phyloP scores from a whole-genome alignment of 2,888 invertebrate genomes.

The Lasioglossum malachurum region DNA sequence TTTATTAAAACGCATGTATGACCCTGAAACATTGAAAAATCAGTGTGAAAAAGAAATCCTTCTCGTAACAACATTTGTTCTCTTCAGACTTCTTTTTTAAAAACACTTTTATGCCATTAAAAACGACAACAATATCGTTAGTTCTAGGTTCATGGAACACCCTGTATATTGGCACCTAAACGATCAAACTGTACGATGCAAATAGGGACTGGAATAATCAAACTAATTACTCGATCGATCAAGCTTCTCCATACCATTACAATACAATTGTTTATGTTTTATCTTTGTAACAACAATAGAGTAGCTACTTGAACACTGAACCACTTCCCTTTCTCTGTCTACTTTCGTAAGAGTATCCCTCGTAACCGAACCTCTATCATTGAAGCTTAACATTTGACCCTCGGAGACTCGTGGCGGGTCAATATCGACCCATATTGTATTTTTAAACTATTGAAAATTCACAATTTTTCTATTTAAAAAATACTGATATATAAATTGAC shows the following conservation, averaged over 20 bases:
- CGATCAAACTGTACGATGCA: slow-evolving; percentile 13
- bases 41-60: not conserved
- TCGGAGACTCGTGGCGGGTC: not conserved
- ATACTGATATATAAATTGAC: too few relatives aligned
- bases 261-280: slow-evolving; percentile 27
- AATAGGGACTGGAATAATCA: slow-evolving; percentile 19
- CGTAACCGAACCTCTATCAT: not conserved
- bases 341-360: not conserved
- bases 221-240: slow-evolving; percentile 7
- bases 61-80: not conserved
- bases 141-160: not conserved
- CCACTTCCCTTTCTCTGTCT: not conserved
- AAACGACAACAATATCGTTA: not conserved
- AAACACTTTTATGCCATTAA: not conserved
- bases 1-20: not conserved
- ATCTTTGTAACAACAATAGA: slow-evolving; percentile 31
- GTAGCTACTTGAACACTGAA: slow-evolving; percentile 8
- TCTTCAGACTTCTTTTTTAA: not conserved
- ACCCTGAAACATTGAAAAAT: not conserved
- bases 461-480: not conserved
- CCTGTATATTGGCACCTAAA: not conserved
- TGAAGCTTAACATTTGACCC: not conserved
- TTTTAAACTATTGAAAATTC: not conserved
- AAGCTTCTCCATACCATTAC: slow-evolving; percentile 7
- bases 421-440: not conserved